Conservation (phyloP, 2,797 vertebrate species). For the Cheirogaleus major region DNA sequence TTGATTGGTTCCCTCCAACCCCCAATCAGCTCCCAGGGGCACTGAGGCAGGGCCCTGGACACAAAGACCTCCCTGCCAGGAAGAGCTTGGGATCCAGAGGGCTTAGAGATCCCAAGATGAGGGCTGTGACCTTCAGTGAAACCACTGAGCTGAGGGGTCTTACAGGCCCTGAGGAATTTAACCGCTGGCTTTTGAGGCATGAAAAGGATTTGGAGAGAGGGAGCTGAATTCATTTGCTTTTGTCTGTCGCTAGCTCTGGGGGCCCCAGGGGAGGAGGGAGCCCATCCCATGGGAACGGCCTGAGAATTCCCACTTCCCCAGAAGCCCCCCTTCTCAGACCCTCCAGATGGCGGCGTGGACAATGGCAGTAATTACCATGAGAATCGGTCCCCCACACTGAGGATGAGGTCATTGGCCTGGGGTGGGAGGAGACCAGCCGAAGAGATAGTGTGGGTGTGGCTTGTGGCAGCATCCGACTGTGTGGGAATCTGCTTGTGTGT, state of each 20-base stretch:
- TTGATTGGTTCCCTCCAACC: not conserved
- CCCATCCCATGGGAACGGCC: slow-evolving; percentile 74
- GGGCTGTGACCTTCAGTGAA: not conserved
- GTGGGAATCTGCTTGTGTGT: slow-evolving; percentile 44
- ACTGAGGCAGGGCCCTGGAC: not conserved
- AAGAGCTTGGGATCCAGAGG: not conserved
- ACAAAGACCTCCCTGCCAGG: not conserved
- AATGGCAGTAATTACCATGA: slow-evolving; percentile 85
- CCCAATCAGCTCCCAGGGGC: not conserved
- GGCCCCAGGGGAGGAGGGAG: not conserved
- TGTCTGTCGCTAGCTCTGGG: slow-evolving; percentile 53
- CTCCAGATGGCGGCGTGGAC: slow-evolving; percentile 64
- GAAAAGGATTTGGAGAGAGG: slow-evolving; percentile 56
- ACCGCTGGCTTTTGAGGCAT: slow-evolving; percentile 28
- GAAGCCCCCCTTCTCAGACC: slow-evolving; percentile 62
- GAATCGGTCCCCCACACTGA: slow-evolving; percentile 74
- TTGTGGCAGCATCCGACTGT: not conserved
- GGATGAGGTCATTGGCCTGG: slow-evolving; percentile 76
- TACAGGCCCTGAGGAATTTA: slow-evolving; percentile 23
- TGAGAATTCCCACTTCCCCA: slow-evolving; percentile 74
- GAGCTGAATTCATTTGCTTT: slow-evolving; percentile 71
- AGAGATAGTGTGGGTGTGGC: not conserved
- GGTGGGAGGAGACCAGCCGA: not conserved
- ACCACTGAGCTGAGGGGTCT: not conserved
- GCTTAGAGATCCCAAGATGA: not conserved